Base-by-base conservation (phyloP, 2,797 vertebrate species). In the Lithobates pipiens region DNA sequence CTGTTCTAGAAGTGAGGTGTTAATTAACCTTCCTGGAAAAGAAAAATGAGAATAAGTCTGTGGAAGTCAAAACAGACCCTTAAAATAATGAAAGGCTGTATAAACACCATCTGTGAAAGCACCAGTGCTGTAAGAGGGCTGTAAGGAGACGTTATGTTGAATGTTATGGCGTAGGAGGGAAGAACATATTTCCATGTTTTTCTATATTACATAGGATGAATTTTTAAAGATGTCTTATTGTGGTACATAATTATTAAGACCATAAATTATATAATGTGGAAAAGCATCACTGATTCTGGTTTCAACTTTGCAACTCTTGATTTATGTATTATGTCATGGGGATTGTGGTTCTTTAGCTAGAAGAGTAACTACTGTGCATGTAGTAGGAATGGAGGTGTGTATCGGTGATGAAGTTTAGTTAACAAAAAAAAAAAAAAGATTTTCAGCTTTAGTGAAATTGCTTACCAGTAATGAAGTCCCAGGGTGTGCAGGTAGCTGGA, bases 101-200 rank as follows among this genome's bases (percentile, higher is more conserved):
- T 76, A 76, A 85, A 76, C 61, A 77, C 65, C 78, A 86, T 86
- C 78, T 81, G 67, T 76, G 65, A 70, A 86, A 72, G 11, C 69
- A 81, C 46, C 78, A 80, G 29, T 34, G 29, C 54, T 61, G 54
- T 61, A 54, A 6, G 44, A 80, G 10, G 34, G 44, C 44, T 46
- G 44, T 46, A 50, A 32, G 65, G 44, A 80, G 29, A 76, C 34
- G 25, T 76, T 29, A 50, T 76, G 42, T 70, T 54, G 50, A 57
- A 57, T 70, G 32, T 61, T 77, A 61, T 42, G 27, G 23, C 23
- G 74, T 34, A 34, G 63, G 63, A 54, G 73, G 65, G 68, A 76
- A 39, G 39, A 50, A 76, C 72, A 83, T 82, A 44, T 80, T 71
- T 54, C 21, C 32, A 72, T 80, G 78, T 61, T 72, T 81, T 81